These are phyloP conservation scores for Prietella phreatophila DNA, from an alignment of 2,113 vertebrate genomes.

Conservation along the genomic window DNA sequence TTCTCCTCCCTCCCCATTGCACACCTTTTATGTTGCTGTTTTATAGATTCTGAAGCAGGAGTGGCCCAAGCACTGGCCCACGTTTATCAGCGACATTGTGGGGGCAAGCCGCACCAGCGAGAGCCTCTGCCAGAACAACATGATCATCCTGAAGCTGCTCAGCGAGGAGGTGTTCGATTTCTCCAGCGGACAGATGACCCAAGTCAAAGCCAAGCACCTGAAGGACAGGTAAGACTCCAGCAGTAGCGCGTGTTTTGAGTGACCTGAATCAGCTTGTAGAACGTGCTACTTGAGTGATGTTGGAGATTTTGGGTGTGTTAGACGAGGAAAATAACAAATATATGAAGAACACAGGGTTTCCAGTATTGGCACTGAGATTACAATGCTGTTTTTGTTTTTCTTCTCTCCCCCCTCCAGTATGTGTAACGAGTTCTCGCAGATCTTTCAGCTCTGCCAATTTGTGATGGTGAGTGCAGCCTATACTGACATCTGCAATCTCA, in stretches of 20 bases:
- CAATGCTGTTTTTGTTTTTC: not conserved
- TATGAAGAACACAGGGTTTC: not conserved
- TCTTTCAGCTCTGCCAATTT: constrained; percentile 99
- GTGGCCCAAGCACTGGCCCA: constrained; percentile 99
- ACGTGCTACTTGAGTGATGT: not conserved
- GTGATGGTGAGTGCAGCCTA: constrained; percentile 83
- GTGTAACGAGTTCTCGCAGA: constrained; percentile 99
- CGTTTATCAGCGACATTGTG: constrained; percentile 98
- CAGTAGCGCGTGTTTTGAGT: not conserved
- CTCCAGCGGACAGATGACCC: constrained; percentile 97
- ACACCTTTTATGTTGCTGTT: constrained; percentile 21
- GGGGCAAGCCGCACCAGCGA: constrained; percentile 96
- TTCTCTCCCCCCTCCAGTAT: constrained; percentile 74
- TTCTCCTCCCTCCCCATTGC: not conserved
- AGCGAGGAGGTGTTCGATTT: constrained; percentile 99
- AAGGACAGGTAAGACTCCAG: constrained; percentile 88
- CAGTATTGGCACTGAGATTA: not conserved
- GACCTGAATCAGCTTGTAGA: not conserved
- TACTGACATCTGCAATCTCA: not conserved
- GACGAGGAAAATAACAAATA: not conserved
- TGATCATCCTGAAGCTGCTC: constrained; percentile 95
- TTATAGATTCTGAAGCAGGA: constrained; percentile 95
- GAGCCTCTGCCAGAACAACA: constrained; percentile 99
- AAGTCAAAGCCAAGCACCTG: constrained; percentile 97
- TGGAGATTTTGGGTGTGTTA: not conserved